phyloP scores from a whole-genome alignment of 92 coral and sea anemone species.

The Pocillopora grandis region DNA sequence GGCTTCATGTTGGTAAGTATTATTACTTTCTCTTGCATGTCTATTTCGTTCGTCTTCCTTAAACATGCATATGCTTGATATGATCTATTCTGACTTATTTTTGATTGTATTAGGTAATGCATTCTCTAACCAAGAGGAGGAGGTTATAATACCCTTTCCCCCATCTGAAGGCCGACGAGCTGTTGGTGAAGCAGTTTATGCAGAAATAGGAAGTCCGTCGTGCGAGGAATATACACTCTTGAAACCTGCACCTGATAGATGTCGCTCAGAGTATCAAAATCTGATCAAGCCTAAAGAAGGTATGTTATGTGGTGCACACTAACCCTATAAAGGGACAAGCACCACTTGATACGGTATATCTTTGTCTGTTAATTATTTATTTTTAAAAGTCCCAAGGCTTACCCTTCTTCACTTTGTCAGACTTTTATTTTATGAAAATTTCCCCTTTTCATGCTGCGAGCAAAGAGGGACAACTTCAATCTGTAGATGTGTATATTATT shows the following conservation, averaged over 20 bases:
- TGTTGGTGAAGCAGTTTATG: constrained; percentile 15
- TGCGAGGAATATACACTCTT: constrained; percentile 23
- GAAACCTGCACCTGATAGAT: constrained; percentile 7
- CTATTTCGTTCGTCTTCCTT: too few relatives aligned
- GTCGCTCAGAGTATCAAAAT: constrained; percentile 18
- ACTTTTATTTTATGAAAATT: too few relatives aligned
- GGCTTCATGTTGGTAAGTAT: neutral
- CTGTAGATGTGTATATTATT: too few relatives aligned
- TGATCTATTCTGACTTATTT: neutral
- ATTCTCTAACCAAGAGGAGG: neutral
- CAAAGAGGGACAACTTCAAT: too few relatives aligned
- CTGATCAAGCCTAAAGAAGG: constrained; percentile 36
- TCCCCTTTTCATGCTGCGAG: too few relatives aligned
- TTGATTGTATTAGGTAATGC: neutral
- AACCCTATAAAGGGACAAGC: too few relatives aligned
- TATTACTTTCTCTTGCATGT: neutral
- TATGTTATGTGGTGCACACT: neutral
- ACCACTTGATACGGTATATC: too few relatives aligned
- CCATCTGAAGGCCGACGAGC: neutral
- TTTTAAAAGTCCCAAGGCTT: too few relatives aligned
- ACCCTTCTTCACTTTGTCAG: too few relatives aligned
- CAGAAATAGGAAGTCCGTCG: constrained; percentile 21
- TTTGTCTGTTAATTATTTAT: too few relatives aligned
- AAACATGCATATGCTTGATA: too few relatives aligned
- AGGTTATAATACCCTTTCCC: neutral